Percentiles rank a stretch among this genome's conserved stretches.
Evolutionary conservation across 2,888 invertebrate genomes (phyloP).

Genomic region (Acrobeloides nanus): DNA sequence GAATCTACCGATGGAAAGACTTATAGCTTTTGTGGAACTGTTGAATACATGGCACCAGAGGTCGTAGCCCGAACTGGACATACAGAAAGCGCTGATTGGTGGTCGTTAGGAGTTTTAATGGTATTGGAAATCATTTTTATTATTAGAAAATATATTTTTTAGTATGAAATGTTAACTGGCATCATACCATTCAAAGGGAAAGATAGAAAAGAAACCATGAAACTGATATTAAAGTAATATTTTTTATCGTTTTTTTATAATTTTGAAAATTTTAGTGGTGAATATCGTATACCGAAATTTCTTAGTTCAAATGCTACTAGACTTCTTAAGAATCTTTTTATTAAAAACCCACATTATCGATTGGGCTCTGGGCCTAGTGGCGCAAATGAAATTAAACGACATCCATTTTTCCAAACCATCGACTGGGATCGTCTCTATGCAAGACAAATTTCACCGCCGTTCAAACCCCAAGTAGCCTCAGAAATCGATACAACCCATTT

Average conservation of each 20-base stretch:
- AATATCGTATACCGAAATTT: conserved; percentile 95
- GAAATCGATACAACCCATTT: conserved; percentile 85
- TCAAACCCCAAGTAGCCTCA: conserved; percentile 87
- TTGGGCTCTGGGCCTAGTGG: conserved; percentile 60
- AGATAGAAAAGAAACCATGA: conserved; percentile 95
- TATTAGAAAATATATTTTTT: conserved; percentile 33
- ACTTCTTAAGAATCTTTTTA: conserved; percentile 84
- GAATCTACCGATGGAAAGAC: conserved; percentile 78
- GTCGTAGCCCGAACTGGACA: conserved; percentile 95
- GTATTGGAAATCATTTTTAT: conserved; percentile 55
- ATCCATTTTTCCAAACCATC: conserved; percentile 86
- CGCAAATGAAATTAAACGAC: conserved; percentile 76
- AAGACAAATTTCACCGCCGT: conserved; percentile 76
- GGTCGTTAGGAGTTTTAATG: conserved; percentile 97
- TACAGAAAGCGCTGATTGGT: conserved; percentile 97
- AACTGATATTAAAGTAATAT: conserved; percentile 76
- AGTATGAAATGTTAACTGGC: conserved; percentile 98
- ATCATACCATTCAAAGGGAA: conserved; percentile 88
- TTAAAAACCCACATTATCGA: conserved; percentile 86
- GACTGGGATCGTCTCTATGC: conserved; percentile 79
- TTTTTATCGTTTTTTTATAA: no score
- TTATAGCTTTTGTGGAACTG: conserved; percentile 51
- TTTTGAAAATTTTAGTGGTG: no score
- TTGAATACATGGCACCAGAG: conserved; percentile 82
- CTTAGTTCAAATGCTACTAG: conserved; percentile 90